phyloP scores from a whole-genome alignment of 2,888 invertebrate genomes.

The Escarpia spicata region DNA sequence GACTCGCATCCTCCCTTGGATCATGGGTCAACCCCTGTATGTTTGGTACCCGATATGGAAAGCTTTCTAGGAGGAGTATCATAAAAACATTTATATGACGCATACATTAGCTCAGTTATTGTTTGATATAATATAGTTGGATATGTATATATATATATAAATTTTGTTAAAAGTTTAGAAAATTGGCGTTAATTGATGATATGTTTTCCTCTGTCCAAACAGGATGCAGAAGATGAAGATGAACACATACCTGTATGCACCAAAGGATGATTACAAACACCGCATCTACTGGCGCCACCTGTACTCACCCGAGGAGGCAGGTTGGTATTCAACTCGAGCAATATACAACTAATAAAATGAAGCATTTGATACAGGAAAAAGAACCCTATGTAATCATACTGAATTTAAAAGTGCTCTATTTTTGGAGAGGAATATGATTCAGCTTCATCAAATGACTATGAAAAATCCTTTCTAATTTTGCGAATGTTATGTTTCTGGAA shows the following conservation, averaged over 20 bases:
- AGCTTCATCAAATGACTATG: too few relatives aligned
- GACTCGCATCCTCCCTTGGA: too few relatives aligned
- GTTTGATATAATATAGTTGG: background rate
- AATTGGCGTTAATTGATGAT: background rate
- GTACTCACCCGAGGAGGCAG: background rate
- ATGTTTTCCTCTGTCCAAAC: slow-evolving; percentile 38
- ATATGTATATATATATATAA: background rate
- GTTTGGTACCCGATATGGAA: too few relatives aligned
- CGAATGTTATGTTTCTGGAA: too few relatives aligned
- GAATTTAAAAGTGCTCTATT: background rate
- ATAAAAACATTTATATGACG: too few relatives aligned
- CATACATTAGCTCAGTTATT: background rate
- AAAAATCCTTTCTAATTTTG: too few relatives aligned
- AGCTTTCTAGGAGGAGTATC: too few relatives aligned
- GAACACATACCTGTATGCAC: slow-evolving; percentile 98
- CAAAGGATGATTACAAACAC: slow-evolving; percentile 99
- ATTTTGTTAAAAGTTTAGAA: background rate
- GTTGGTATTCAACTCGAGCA: background rate
- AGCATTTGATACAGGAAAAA: too few relatives aligned
- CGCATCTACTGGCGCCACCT: slow-evolving; percentile 96
- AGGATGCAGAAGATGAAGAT: slow-evolving; percentile 95
- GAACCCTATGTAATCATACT: background rate
- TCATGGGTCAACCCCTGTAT: too few relatives aligned
- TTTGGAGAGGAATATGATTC: too few relatives aligned
- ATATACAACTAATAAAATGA: background rate